Conservation (phyloP, 2,797 vertebrate genomes). For the Dryobates pubescens region DNA sequence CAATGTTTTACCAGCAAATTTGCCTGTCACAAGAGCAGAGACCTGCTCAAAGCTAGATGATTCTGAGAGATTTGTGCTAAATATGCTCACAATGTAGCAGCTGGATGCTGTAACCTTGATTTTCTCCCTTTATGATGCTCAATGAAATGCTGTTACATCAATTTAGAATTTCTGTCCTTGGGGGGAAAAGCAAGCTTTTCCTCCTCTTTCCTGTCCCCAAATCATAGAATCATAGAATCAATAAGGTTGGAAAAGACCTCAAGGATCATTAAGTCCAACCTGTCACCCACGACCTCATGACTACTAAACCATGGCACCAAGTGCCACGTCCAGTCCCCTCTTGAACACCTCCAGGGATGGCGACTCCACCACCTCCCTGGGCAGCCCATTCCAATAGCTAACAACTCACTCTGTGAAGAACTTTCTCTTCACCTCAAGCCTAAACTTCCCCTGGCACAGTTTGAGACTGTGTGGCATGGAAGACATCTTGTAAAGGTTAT, state of each 20-base stretch:
- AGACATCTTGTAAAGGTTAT: neutral
- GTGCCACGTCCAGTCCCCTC: too few species aligned
- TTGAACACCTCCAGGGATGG: too few species aligned
- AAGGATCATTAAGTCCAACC: too few species aligned
- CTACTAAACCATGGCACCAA: too few species aligned
- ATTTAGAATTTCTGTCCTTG: neutral
- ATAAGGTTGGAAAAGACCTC: too few species aligned
- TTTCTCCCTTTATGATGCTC: neutral
- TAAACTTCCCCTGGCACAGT: too few species aligned
- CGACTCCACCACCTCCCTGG: too few species aligned
- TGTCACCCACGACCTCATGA: too few species aligned
- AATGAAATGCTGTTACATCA: neutral
- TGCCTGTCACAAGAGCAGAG: neutral
- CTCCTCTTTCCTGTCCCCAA: neutral
- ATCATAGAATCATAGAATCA: too few species aligned
- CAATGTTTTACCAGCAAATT: neutral
- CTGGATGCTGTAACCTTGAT: neutral
- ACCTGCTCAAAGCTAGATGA: neutral
- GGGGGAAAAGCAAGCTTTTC: neutral
- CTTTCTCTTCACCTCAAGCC: too few species aligned
- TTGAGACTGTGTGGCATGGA: neutral
- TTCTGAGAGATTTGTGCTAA: neutral
- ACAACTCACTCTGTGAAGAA: too few species aligned
- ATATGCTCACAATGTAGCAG: neutral
- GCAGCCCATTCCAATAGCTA: too few species aligned